A percentile compares a stretch with the other conserved stretches of the same genome.
phyloP scores from a whole-genome alignment of 2,797 vertebrate species.

The Spheniscus humboldti region DNA sequence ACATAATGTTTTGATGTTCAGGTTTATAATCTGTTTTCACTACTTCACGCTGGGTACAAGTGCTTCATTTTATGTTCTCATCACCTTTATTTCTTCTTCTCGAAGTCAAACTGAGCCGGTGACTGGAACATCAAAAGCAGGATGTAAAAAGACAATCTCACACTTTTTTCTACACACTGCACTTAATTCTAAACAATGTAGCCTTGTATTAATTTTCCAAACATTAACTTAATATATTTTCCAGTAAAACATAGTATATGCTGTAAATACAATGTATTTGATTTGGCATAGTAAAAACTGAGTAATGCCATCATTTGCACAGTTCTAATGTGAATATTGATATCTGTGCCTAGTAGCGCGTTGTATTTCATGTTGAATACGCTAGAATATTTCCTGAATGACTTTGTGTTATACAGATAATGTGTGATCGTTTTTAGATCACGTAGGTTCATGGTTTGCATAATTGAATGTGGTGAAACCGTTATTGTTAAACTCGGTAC shows the following conservation, averaged over 20 bases:
- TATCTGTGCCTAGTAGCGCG: conserved; percentile 74
- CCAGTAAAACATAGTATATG: conserved; percentile 53
- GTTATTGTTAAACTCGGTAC: conserved; percentile 31
- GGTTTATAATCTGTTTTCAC: not conserved
- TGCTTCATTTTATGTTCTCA: conserved; percentile 28
- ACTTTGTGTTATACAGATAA: conserved; percentile 82
- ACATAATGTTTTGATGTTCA: not conserved
- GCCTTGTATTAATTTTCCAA: conserved; percentile 61
- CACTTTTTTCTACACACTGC: conserved; percentile 78
- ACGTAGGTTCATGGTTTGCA: conserved; percentile 74
- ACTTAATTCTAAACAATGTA: conserved; percentile 72
- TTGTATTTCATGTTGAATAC: conserved; percentile 90
- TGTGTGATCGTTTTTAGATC: conserved; percentile 81
- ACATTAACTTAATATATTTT: conserved; percentile 59
- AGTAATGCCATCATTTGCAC: conserved; percentile 69
- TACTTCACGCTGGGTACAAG: not conserved
- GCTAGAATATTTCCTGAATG: conserved; percentile 79
- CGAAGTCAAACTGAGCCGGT: conserved; percentile 88
- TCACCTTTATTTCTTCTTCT: conserved; percentile 76
- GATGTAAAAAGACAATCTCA: conserved; percentile 92
- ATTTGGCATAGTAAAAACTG: conserved; percentile 51
- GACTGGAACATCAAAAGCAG: conserved; percentile 90
- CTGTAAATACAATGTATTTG: conserved; percentile 79
- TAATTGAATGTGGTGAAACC: conserved; percentile 75
- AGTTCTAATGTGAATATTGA: conserved; percentile 74